Conservation (phyloP, 2,113 vertebrate species). For the Megalops atlanticus region DNA sequence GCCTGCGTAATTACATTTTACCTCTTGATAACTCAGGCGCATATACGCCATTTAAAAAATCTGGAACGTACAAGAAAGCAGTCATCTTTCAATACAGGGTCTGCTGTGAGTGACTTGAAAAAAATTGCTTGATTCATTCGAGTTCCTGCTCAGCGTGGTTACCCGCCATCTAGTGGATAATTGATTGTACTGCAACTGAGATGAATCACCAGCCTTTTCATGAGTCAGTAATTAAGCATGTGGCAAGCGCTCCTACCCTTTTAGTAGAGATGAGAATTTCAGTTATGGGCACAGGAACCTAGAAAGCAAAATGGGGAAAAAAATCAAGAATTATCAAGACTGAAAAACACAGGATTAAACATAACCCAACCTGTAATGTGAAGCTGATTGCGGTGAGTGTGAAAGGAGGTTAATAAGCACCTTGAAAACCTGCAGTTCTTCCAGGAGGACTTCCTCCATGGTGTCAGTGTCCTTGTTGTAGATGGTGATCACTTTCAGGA, state of each 20-base stretch:
- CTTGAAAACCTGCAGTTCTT: constrained; percentile 94
- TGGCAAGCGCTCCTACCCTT: constrained; percentile 74
- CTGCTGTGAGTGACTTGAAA: too few relatives aligned
- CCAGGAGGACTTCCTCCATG: constrained; percentile 93
- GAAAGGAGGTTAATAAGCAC: constrained; percentile 56
- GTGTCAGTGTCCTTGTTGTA: constrained; percentile 92
- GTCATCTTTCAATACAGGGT: background rate
- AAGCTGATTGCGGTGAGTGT: background rate
- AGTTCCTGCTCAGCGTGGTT: background rate
- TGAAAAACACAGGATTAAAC: background rate
- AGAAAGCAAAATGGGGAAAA: constrained; percentile 28
- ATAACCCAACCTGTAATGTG: background rate
- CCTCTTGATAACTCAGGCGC: background rate
- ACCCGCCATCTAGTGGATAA: background rate
- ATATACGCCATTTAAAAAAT: background rate
- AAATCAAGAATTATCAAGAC: background rate
- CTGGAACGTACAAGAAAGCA: too few relatives aligned
- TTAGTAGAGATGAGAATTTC: constrained; percentile 93
- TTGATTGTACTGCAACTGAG: constrained; percentile 41
- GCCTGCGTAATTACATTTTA: background rate
- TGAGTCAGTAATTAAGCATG: background rate
- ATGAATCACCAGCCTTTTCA: background rate
- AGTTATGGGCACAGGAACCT: constrained; percentile 82
- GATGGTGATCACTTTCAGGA: constrained; percentile 94
- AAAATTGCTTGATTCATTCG: too few relatives aligned